A percentile compares a stretch with the other conserved stretches of the same genome.
Conservation (phyloP, 2,888 invertebrate genomes). For the Hermodice carunculata region DNA sequence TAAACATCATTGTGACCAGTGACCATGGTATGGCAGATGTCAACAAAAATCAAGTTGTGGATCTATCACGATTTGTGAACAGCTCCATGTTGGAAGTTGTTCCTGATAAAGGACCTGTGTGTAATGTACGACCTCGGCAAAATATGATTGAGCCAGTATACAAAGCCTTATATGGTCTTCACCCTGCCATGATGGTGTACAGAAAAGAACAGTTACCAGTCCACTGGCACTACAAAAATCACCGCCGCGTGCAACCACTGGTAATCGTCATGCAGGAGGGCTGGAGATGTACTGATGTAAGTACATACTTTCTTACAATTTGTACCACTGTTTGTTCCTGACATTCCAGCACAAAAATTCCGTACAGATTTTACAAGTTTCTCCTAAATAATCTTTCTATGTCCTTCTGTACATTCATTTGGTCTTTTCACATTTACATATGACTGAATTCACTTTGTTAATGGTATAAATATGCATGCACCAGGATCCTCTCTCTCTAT, state of each 20-base stretch:
- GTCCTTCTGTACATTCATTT: too few relatives aligned
- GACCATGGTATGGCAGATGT: conserved; percentile 8
- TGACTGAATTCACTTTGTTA: too few relatives aligned
- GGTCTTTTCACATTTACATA: too few relatives aligned
- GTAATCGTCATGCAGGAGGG: conserved; percentile 65
- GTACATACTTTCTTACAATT: too few relatives aligned
- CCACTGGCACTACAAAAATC: conserved; percentile 76
- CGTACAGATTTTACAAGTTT: too few relatives aligned
- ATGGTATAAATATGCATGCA: too few relatives aligned
- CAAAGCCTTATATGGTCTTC: conserved; percentile 34
- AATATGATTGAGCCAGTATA: conserved; percentile 36
- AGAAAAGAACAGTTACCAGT: conserved; percentile 75
- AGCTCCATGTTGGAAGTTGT: neutral
- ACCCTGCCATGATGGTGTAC: conserved; percentile 71
- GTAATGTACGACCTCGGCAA: neutral
- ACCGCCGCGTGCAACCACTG: conserved; percentile 75
- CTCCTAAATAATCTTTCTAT: too few relatives aligned
- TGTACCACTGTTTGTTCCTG: too few relatives aligned
- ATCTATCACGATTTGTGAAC: neutral
- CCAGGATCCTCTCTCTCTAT: too few relatives aligned
- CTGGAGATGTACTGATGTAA: neutral
- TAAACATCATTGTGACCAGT: conserved; percentile 14
- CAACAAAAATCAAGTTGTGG: neutral
- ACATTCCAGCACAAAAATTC: too few relatives aligned
- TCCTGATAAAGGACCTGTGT: neutral